These are phyloP conservation scores for Rhynchophorus ferrugineus DNA, from an alignment of 1,140 invertebrate genomes.

Conservation along the genomic window DNA sequence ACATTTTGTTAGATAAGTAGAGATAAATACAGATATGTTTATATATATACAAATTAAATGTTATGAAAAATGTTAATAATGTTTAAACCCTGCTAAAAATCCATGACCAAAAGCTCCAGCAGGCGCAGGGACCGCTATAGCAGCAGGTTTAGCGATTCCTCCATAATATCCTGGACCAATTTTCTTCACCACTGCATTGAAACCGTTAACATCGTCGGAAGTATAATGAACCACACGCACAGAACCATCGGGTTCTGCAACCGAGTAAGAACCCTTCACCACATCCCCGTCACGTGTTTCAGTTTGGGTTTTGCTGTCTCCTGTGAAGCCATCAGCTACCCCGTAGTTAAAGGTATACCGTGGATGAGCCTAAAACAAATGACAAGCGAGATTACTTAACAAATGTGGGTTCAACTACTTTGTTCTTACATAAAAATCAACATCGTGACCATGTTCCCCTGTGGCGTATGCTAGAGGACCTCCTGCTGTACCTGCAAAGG, in stretches of 20 bases:
- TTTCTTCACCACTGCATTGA: constrained; percentile 52
- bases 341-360: constrained; percentile 57
- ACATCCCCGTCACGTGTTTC: constrained; percentile 51
- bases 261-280: constrained; percentile 44
- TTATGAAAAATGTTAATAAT: no score
- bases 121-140: background rate
- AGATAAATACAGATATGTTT: no score
- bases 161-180: constrained; percentile 39
- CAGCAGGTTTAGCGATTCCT: constrained; percentile 1
- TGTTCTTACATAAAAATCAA: constrained; percentile 26
- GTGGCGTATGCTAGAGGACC: constrained; percentile 42
- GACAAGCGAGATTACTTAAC: constrained; percentile 1
- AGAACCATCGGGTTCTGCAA: constrained; percentile 52
- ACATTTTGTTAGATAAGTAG: no score
- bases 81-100: constrained; percentile 1
- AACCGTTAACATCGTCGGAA: constrained; percentile 52
- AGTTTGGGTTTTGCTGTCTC: constrained; percentile 54
- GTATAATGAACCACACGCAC: constrained; percentile 52
- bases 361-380: constrained; percentile 40
- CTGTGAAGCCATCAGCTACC: constrained; percentile 53
- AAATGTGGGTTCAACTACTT: no score
- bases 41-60: no score
- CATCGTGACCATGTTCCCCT: constrained; percentile 32
- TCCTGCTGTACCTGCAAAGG: constrained; percentile 18
- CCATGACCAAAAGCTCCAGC: background rate